Base-by-base conservation (phyloP, 30 jellyfish, hydroid and myxozoan species). In the Sanderia malayensis region DNA sequence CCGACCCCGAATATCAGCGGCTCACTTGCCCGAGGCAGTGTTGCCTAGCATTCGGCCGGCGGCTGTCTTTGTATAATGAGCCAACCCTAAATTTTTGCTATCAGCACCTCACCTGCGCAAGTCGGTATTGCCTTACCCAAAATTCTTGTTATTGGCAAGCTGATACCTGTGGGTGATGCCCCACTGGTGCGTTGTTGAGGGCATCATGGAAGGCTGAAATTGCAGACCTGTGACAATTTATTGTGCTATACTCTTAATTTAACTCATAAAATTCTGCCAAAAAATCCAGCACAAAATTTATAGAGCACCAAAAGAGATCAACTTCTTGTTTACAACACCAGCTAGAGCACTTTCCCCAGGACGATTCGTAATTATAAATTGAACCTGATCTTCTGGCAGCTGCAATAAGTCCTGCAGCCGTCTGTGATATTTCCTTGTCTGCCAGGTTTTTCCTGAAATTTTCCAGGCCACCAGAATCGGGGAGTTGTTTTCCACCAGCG, bases 291-390 rank as follows among this genome's bases (percentile, higher is more conserved):
- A 31, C 27, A 65, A 25, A 65, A n/a, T 31, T 47, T 31, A 65
- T 31, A 71, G 46, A 17, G 25, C 84, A 70, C 26, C 73, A 17
- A 70, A 32, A 70, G 37, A 73, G 82, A 45, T 45, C 1, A 70
- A 49, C 73, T 41, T 70, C 74, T 34, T 46, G 46, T 46, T 44
- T 37, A 70, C 41, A 20, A 70, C 82, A 70, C 82, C 82, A 70
- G 82, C 82, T 32, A 70, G 44, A 66, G 74, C 82, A 70, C 82
- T 70, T 70, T 19, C 73, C 46, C 37, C 81, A 68, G 81, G 75
- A 34, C 81, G 80, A 68, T 68, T 68, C 81, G 74, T 68, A 68
- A 44, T 68, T 68, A 32, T 75, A 68, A 18, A 68, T 13, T 21
- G 78, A 68, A 27, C 75, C 73, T 45, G 73, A 26, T 68, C 79